phyloP scores from a whole-genome alignment of 2,888 invertebrate species.

The Drosophila mimica region DNA sequence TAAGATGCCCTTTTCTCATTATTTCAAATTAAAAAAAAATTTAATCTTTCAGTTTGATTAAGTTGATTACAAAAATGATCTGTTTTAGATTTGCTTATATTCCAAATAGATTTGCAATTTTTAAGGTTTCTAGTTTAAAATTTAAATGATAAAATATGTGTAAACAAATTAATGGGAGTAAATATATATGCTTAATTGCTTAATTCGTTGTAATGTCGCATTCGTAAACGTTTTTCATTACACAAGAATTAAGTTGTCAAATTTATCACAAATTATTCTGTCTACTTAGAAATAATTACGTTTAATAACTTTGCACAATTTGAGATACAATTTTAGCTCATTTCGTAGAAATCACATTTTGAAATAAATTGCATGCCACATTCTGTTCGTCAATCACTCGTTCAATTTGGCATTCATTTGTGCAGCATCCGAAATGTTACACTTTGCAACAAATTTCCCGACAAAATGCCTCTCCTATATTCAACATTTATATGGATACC shows the following conservation, averaged over 20 bases:
- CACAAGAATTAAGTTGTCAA: not conserved
- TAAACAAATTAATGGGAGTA: not conserved
- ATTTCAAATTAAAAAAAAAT: too few species aligned
- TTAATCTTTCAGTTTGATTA: not conserved
- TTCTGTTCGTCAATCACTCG: not conserved
- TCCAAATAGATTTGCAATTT: not conserved
- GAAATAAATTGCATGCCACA: not conserved
- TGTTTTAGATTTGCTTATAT: not conserved
- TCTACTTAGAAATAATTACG: not conserved
- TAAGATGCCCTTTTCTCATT: not conserved
- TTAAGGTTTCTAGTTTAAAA: not conserved
- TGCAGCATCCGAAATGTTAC: not conserved
- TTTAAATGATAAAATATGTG: not conserved
- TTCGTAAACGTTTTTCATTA: not conserved
- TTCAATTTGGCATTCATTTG: slow-evolving; percentile 3
- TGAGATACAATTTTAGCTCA: not conserved
- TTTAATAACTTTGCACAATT: not conserved
- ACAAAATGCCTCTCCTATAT: slow-evolving; percentile 22
- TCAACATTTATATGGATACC: slow-evolving; percentile 6
- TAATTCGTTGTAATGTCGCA: not conserved
- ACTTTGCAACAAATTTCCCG: slow-evolving; percentile 13
- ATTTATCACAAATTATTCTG: not conserved
- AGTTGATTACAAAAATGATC: too few species aligned
- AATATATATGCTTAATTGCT: not conserved
- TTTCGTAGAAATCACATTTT: not conserved